These are phyloP conservation scores for Notolepis coatsorum DNA, from an alignment of 2,797 vertebrate species.

Conservation along the genomic window DNA sequence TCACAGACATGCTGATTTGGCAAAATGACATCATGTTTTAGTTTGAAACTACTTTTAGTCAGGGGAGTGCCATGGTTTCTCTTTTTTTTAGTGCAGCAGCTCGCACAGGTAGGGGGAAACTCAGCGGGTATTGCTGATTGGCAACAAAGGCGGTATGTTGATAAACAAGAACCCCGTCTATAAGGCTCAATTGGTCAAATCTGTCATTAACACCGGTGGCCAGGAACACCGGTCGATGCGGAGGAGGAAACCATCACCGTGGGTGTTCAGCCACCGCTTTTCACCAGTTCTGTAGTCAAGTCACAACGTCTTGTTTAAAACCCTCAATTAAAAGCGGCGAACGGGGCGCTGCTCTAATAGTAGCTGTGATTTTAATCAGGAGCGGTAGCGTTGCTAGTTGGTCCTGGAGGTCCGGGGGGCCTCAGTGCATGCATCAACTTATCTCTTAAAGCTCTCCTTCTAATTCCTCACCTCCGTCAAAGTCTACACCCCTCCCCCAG, in stretches of 20 bases:
- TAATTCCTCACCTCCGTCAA: slow-evolving; percentile 83
- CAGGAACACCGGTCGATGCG: slow-evolving; percentile 47
- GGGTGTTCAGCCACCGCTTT: slow-evolving; percentile 43
- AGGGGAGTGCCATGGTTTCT: no score
- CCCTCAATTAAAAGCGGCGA: slow-evolving; percentile 72
- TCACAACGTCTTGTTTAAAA: slow-evolving; percentile 69
- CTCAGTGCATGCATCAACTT: slow-evolving; percentile 78
- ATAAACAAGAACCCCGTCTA: no score
- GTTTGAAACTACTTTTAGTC: no score
- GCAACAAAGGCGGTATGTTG: slow-evolving; percentile 34
- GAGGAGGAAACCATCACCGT: slow-evolving; percentile 38
- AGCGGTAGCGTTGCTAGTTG: slow-evolving; percentile 69
- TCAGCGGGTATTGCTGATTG: slow-evolving; percentile 36
- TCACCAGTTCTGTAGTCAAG: slow-evolving; percentile 60
- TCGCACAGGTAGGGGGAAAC: no score
- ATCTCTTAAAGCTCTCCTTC: slow-evolving; percentile 79
- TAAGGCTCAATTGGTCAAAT: no score
- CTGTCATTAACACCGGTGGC: slow-evolving; percentile 57
- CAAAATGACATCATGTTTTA: no score
- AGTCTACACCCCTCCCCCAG: slow-evolving; percentile 60
- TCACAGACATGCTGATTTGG: no score
- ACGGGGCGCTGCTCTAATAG: slow-evolving; percentile 71
- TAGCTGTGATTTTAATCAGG: slow-evolving; percentile 83
- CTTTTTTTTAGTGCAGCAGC: no score
- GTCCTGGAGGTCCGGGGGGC: slow-evolving; percentile 76